Evolutionary conservation across 2,888 invertebrate genomes (phyloP).

Genomic region (Caenorhabditis sp.): DNA sequence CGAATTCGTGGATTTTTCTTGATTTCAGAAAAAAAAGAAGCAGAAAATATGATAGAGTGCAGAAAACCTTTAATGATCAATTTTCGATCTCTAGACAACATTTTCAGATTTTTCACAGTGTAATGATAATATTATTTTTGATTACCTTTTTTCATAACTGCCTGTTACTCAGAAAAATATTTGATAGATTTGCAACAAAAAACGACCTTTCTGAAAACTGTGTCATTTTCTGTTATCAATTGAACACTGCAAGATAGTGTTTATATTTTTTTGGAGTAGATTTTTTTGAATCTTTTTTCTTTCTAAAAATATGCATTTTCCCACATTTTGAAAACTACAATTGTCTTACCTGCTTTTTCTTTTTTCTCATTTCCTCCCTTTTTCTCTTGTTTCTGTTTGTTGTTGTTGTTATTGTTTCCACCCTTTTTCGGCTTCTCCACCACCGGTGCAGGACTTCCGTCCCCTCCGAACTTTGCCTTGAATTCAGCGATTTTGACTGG

Average conservation of each 20-base stretch:
- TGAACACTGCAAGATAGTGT: too few species aligned
- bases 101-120: too few species aligned
- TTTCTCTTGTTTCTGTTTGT: conserved; percentile 30
- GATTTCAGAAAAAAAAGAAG: not conserved
- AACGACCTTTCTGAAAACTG: too few species aligned
- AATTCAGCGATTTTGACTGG: conserved; percentile 80
- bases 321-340: too few species aligned
- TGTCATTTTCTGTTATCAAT: too few species aligned
- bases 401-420: not conserved
- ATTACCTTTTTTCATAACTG: too few species aligned
- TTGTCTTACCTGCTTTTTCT: conserved; percentile 11
- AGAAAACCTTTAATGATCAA: not conserved
- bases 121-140: not conserved
- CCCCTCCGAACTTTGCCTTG: conserved; percentile 73
- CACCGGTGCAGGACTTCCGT: not conserved
- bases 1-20: conserved; percentile 1
- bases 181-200: too few species aligned
- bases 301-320: too few species aligned
- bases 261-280: too few species aligned
- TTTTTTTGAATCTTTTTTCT: too few species aligned
- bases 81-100: not conserved
- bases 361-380: conserved; percentile 25
- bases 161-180: too few species aligned
- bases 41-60: not conserved
- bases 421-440: conserved; percentile 9